Evolutionary conservation across 2,113 vertebrate genomes (phyloP).

Genomic region (Podocnemis expansa): DNA sequence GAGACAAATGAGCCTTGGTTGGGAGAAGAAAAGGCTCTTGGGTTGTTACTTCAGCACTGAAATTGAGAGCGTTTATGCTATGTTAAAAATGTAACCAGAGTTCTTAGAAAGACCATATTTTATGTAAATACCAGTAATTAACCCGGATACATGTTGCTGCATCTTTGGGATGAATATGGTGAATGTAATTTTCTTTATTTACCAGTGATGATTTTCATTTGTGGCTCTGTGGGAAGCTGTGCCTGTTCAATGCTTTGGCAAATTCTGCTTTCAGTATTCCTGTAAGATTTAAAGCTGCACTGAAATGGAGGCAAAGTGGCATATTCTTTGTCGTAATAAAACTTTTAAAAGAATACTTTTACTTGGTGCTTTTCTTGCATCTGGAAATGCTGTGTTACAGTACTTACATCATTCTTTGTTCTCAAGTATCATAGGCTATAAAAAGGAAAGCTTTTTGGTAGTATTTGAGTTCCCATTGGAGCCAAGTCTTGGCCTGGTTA

Average conservation of each 20-base stretch:
- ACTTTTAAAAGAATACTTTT: background rate
- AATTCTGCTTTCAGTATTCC: background rate
- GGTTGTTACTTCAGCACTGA: background rate
- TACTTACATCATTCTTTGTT: background rate
- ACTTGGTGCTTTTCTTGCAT: rapidly evolving
- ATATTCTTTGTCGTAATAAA: background rate
- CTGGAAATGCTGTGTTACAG: background rate
- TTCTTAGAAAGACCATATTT: rapidly evolving
- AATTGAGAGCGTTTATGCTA: rapidly evolving
- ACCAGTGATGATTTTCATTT: rapidly evolving
- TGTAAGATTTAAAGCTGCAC: background rate
- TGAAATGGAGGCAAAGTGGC: rapidly evolving
- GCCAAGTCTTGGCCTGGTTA: background rate
- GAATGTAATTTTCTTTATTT: conserved; percentile 7
- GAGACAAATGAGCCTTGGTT: background rate
- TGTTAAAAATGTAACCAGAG: background rate
- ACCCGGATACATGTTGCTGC: background rate
- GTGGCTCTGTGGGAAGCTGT: background rate
- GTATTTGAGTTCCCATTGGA: background rate
- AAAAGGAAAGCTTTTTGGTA: background rate
- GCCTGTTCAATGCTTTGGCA: background rate
- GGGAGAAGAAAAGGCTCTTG: rapidly evolving
- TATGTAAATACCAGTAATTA: conserved; percentile 1
- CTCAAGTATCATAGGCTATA: background rate
- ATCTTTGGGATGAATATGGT: background rate